Percentiles rank a stretch among this genome's conserved stretches.
phyloP scores from a whole-genome alignment of 2,888 invertebrate genomes.

The Galeruca laticollis region DNA sequence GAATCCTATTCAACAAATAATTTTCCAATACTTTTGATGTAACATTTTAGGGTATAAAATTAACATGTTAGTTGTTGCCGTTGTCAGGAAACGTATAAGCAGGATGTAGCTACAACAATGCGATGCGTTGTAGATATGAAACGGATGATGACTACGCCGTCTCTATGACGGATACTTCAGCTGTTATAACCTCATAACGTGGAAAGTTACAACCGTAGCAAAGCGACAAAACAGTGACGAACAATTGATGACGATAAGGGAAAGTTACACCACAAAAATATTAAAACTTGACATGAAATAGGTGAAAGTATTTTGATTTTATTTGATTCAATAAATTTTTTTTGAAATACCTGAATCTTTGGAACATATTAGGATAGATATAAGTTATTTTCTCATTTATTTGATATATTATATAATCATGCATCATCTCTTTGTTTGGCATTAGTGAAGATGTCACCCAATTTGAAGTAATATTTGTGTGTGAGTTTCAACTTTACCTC shows the following conservation, averaged over 20 bases:
- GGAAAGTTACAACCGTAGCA: constrained; percentile 21
- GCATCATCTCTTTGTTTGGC: too few relatives aligned
- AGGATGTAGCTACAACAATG: constrained; percentile 13
- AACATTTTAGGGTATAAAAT: constrained; percentile 11
- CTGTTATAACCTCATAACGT: constrained; percentile 20
- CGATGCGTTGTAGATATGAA: constrained; percentile 29
- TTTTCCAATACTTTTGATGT: not conserved
- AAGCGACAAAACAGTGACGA: not conserved
- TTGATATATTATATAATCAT: too few relatives aligned
- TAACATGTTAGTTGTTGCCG: constrained; percentile 2
- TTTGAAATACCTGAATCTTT: too few relatives aligned
- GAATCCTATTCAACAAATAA: not conserved
- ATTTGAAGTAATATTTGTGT: too few relatives aligned
- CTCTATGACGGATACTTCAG: constrained; percentile 32
- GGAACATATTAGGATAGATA: too few relatives aligned
- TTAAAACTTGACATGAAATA: too few relatives aligned
- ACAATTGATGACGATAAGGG: not conserved
- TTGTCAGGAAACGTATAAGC: constrained; percentile 17
- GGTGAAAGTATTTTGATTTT: too few relatives aligned
- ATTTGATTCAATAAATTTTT: too few relatives aligned
- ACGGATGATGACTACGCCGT: constrained; percentile 29
- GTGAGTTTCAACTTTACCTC: too few relatives aligned
- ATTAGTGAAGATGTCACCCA: too few relatives aligned
- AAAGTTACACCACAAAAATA: not conserved
- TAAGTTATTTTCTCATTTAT: too few relatives aligned